Conservation (phyloP, 1,140 invertebrate species). For the Parasteatoda tepidariorum region DNA sequence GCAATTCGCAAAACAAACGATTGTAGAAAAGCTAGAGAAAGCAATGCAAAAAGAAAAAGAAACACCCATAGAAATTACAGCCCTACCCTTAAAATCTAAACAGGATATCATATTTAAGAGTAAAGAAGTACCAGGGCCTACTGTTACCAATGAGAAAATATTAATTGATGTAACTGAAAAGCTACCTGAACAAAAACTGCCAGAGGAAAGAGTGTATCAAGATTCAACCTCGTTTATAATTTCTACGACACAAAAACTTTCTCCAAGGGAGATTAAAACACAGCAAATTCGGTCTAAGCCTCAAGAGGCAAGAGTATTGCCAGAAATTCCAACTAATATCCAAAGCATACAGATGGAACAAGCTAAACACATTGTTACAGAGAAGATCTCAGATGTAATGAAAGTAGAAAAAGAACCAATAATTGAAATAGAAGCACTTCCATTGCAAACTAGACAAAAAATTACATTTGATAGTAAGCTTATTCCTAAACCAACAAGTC, state of each 20-base stretch:
- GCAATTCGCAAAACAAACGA: not conserved
- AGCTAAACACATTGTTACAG: conserved; percentile 34
- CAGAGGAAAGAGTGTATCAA: not conserved
- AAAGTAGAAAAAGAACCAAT: conserved; percentile 11
- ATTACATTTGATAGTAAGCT: conserved; percentile 30
- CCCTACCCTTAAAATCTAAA: conserved; percentile 28
- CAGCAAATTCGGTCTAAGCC: not conserved
- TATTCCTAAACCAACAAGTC: conserved; percentile 20
- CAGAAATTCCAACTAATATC: not conserved
- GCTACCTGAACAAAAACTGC: not conserved
- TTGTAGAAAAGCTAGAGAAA: not conserved
- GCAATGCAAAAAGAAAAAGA: conserved; percentile 11
- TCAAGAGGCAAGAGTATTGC: not conserved
- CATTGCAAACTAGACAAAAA: conserved; percentile 20
- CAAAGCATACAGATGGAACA: conserved; percentile 14
- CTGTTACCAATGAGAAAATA: not conserved
- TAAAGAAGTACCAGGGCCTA: not conserved
- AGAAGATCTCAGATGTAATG: conserved; percentile 38
- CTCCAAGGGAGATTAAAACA: not conserved
- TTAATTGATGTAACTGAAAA: not conserved
- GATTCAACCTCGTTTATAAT: not conserved
- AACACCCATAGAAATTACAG: conserved; percentile 15
- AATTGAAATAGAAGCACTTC: conserved; percentile 33
- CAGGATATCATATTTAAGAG: conserved; percentile 62
- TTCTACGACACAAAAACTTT: not conserved